phyloP scores from a whole-genome alignment of 2,888 invertebrate genomes.

The Dendrolimus pini region DNA sequence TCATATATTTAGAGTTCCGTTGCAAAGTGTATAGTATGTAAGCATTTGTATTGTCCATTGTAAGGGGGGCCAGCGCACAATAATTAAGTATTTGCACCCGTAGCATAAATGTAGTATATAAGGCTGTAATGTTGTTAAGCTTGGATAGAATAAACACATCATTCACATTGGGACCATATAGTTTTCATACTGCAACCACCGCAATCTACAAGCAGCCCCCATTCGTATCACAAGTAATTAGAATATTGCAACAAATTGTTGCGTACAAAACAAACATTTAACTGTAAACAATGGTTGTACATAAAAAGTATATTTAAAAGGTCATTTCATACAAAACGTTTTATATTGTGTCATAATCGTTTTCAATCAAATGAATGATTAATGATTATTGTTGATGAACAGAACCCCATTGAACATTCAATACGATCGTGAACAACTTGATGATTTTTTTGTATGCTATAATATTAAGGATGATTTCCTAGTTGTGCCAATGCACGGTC shows the following conservation, averaged over 20 bases:
- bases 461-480: constrained; percentile 31
- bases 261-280: neutral
- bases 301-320: neutral
- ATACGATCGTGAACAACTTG: constrained; percentile 14
- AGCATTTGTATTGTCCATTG: too few relatives aligned
- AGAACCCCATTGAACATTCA: constrained; percentile 8
- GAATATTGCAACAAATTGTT: neutral
- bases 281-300: neutral
- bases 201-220: too few relatives aligned
- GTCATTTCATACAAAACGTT: neutral
- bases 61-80: too few relatives aligned
- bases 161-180: too few relatives aligned
- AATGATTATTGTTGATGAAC: neutral
- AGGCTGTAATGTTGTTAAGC: too few relatives aligned
- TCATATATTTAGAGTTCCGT: neutral
- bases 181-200: too few relatives aligned
- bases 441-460: constrained; percentile 18
- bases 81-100: too few relatives aligned
- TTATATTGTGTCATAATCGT: neutral
- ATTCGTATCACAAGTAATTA: neutral
- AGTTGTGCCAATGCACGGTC: constrained; percentile 22
- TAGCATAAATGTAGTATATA: too few relatives aligned
- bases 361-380: neutral
- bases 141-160: too few relatives aligned
- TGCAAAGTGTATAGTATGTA: neutral